Evolutionary conservation across 2,113 vertebrate genomes (phyloP).

Genomic region (Bungarus multicinctus): DNA sequence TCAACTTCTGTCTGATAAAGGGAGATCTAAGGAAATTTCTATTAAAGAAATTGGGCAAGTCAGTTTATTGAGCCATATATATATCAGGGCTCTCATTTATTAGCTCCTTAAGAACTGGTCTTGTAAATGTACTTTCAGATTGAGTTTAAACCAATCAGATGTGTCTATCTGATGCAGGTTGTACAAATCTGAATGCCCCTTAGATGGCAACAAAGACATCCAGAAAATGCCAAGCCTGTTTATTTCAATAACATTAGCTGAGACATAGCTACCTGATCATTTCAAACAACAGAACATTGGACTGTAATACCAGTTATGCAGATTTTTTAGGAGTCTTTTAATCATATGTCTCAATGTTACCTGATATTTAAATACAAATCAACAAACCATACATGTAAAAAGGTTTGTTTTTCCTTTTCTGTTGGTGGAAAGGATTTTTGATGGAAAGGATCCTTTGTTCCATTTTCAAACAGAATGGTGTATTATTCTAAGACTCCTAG

Average conservation of each 20-base stretch:
- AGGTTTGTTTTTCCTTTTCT: not conserved
- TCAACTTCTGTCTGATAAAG: not conserved
- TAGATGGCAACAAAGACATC: not conserved
- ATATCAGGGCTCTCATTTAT: not conserved
- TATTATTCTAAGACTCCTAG: not conserved
- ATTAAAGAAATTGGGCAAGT: not conserved
- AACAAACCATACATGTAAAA: not conserved
- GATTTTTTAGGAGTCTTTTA: not conserved
- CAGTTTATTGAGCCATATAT: not conserved
- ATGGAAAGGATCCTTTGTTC: not conserved
- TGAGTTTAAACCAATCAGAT: not conserved
- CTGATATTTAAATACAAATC: not conserved
- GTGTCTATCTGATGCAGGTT: not conserved
- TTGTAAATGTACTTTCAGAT: not conserved
- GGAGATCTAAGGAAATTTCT: not conserved
- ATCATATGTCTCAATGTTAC: not conserved
- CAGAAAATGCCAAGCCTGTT: not conserved
- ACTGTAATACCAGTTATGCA: not conserved
- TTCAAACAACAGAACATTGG: not conserved
- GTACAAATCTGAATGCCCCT: not conserved
- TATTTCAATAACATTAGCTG: not conserved
- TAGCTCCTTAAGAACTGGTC: not conserved
- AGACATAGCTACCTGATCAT: not conserved
- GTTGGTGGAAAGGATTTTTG: not conserved
- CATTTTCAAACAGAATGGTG: not conserved